A percentile compares a stretch with the other conserved stretches of the same genome.
These are phyloP conservation scores for Spilosoma lubricipeda DNA, from an alignment of 2,888 invertebrate genomes.

Conservation along the genomic window DNA sequence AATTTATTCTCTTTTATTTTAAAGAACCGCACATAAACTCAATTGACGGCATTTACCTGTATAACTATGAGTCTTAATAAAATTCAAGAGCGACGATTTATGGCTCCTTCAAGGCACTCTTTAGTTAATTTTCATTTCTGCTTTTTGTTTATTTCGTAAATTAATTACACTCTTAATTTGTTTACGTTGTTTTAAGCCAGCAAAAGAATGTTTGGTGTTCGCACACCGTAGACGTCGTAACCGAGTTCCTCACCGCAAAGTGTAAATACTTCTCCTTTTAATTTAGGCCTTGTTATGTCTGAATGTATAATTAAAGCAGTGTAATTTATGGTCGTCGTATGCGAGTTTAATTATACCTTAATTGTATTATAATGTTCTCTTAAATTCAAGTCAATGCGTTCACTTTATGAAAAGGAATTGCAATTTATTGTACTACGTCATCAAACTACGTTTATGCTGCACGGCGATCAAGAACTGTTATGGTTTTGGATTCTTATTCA, in stretches of 20 bases:
- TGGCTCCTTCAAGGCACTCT: background rate
- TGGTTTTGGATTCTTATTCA: background rate
- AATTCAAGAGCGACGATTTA: background rate
- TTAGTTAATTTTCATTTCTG: slow-evolving; percentile 3
- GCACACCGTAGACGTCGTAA: slow-evolving; percentile 18
- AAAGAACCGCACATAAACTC: background rate
- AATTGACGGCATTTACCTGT: background rate
- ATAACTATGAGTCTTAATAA: background rate
- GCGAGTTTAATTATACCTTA: slow-evolving; percentile 9
- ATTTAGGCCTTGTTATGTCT: slow-evolving; percentile 39
- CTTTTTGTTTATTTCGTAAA: slow-evolving; percentile 5
- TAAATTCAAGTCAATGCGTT: slow-evolving; percentile 17
- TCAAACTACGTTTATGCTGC: background rate
- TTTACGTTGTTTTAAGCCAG: slow-evolving; percentile 17
- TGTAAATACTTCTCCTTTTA: slow-evolving; percentile 40
- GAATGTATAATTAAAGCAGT: slow-evolving; percentile 42
- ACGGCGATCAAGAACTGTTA: background rate
- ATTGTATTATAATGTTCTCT: background rate
- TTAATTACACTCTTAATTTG: slow-evolving; percentile 16
- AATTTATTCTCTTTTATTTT: background rate
- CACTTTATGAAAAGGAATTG: background rate
- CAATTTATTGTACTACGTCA: background rate
- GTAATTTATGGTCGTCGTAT: slow-evolving; percentile 29
- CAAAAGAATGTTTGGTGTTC: slow-evolving; percentile 34
- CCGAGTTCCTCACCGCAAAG: slow-evolving; percentile 27